These are phyloP conservation scores for Allolobophora icterica DNA, from an alignment of 2,888 invertebrate species.

Conservation along the genomic window DNA sequence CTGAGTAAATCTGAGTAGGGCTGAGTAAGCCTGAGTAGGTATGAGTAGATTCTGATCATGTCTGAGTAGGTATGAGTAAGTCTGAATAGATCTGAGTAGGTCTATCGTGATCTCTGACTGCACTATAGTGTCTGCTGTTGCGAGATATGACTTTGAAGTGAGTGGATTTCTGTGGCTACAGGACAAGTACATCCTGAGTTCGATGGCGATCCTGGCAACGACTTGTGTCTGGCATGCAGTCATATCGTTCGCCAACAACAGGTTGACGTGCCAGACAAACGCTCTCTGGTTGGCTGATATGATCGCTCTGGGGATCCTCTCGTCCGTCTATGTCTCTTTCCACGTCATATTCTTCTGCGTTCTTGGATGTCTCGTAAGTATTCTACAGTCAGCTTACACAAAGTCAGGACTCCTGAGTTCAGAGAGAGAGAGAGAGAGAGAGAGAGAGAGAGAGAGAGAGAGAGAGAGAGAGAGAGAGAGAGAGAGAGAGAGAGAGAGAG, in stretches of 20 bases:
- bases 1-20: too few species aligned
- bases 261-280: background rate
- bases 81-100: too few species aligned
- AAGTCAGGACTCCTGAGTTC: background rate
- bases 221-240: constrained; percentile 22
- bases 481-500: too few species aligned
- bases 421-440: too few species aligned
- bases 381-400: background rate
- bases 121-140: too few species aligned
- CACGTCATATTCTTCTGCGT: constrained; percentile 26
- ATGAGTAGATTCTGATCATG: too few species aligned
- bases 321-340: constrained; percentile 23
- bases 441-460: too few species aligned
- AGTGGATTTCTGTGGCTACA: background rate
- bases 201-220: background rate
- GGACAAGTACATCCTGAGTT: constrained; percentile 25
- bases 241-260: background rate
- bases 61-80: too few species aligned
- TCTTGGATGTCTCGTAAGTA: background rate
- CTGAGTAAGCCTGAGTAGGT: too few species aligned
- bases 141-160: too few species aligned
- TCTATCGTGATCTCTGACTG: too few species aligned
- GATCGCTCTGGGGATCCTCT: background rate
- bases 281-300: background rate
- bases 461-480: too few species aligned